Evolutionary conservation across 2,888 invertebrate genomes (phyloP).

Genomic region (Steinernema scapterisci): DNA sequence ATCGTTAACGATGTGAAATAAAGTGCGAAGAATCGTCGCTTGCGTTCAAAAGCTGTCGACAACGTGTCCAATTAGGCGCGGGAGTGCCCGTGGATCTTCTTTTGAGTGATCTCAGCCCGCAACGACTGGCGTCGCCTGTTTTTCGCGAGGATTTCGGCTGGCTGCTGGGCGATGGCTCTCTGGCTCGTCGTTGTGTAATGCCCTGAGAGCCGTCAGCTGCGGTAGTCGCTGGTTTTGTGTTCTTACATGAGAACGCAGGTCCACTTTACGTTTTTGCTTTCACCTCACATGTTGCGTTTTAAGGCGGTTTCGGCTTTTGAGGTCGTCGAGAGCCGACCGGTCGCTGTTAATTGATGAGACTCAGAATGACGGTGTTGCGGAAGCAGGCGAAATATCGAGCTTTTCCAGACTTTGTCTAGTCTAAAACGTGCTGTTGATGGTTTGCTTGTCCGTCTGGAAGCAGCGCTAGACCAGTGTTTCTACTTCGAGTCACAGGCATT

Average conservation of each 20-base stretch:
- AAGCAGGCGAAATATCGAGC: no score
- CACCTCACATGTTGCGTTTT: conserved; percentile 11
- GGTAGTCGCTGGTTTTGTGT: conserved; percentile 15
- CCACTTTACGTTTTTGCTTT: conserved; percentile 26
- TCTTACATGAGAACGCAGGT: conserved; percentile 32
- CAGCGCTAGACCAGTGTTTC: no score
- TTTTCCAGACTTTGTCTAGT: no score
- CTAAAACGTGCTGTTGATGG: no score
- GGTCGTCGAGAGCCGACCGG: no score
- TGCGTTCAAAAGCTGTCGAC: not conserved
- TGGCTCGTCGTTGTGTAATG: conserved; percentile 4
- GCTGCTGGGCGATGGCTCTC: conserved; percentile 24
- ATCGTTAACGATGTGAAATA: not conserved
- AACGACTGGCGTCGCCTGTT: conserved; percentile 26
- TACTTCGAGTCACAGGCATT: no score
- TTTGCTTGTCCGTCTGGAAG: no score
- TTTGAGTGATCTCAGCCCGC: not conserved
- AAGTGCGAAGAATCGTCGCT: not conserved
- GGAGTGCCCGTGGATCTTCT: not conserved
- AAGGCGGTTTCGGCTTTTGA: not conserved
- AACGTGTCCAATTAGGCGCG: conserved; percentile 30
- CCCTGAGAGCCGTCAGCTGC: conserved; percentile 20
- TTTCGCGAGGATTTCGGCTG: conserved; percentile 28
- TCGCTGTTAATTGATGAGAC: no score
- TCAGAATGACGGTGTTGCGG: no score